Base-by-base conservation (phyloP, 2,888 invertebrate genomes). In the Epicampocera succincta region DNA sequence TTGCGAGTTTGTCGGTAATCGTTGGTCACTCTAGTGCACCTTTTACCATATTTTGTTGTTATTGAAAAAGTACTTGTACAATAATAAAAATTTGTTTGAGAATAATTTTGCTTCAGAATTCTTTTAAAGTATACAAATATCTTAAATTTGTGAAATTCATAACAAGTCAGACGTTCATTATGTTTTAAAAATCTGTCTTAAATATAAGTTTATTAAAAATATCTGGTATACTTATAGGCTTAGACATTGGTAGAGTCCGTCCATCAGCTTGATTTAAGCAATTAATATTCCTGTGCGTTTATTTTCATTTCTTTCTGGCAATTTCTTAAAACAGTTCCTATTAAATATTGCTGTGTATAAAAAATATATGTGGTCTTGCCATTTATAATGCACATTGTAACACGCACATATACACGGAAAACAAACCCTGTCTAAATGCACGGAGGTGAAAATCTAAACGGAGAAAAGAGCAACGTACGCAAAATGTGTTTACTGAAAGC, bases 381-480 rank as follows among this genome's bases (percentile, higher is more conserved):
- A 77, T 77, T 63, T 63, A 50, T 71, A 65, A 71, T 71, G 65
- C 77, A 71, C 33, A 77, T 71, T 65, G 9, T 69, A 17, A 29
- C n/a, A 50, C 40, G 17, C 50, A 42, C 50, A 52, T 2, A 11
- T 3, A 48, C 19, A 21, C 4, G 12, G 17, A 54, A 54, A 52
- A 61, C 17, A 73, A 68, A 42, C 50, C 48, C 25, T 21, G 42
- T 38, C 50, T 61, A 68, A 63, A 63, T 66, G 44, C 66, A 63
- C 17, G 11, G 21, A 71, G 68, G 63, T 80, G 54, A 68, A 80
- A 75, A 75, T 46, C 44, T 54, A 61, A 29, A 60, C 48, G 40
- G 3, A 11, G 40, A 68, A 65, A 66, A 78, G 71, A 75, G 82
- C 78, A 82, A 71, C 61, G 82, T 71, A 82, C 82, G 82, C 82